These are phyloP conservation scores for Crotophaga sulcirostris DNA, from an alignment of 2,113 vertebrate species.

Conservation along the genomic window DNA sequence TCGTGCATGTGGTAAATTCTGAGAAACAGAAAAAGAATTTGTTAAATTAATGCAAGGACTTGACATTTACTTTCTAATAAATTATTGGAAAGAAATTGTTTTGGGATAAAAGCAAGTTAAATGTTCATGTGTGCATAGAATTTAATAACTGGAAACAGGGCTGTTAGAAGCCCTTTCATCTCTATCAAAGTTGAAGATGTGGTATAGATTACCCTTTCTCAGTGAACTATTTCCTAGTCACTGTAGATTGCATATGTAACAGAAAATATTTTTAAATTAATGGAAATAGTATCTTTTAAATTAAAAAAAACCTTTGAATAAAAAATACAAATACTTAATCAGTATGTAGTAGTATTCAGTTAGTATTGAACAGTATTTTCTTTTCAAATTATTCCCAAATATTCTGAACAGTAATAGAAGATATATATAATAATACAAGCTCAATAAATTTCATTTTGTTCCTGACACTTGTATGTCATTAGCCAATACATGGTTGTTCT, in stretches of 20 bases:
- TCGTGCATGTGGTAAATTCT: neutral
- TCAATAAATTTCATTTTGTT: neutral
- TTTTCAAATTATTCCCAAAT: neutral
- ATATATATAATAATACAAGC: neutral
- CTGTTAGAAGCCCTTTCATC: neutral
- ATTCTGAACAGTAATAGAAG: neutral
- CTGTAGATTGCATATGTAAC: neutral
- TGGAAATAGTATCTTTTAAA: neutral
- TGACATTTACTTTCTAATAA: neutral
- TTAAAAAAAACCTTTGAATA: neutral
- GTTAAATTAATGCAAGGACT: neutral
- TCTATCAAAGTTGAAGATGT: neutral
- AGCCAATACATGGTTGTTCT: neutral
- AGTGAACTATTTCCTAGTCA: neutral
- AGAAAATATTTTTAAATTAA: neutral
- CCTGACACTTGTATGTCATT: neutral
- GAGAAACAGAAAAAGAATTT: neutral
- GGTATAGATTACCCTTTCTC: neutral
- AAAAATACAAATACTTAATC: neutral
- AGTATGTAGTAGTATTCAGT: neutral
- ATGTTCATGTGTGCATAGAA: neutral
- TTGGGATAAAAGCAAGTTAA: neutral
- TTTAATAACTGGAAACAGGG: neutral
- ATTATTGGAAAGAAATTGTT: neutral
- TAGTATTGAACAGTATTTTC: neutral